Base-by-base conservation (phyloP, 2,113 vertebrate species). In the Ceuthmochares aereus region DNA sequence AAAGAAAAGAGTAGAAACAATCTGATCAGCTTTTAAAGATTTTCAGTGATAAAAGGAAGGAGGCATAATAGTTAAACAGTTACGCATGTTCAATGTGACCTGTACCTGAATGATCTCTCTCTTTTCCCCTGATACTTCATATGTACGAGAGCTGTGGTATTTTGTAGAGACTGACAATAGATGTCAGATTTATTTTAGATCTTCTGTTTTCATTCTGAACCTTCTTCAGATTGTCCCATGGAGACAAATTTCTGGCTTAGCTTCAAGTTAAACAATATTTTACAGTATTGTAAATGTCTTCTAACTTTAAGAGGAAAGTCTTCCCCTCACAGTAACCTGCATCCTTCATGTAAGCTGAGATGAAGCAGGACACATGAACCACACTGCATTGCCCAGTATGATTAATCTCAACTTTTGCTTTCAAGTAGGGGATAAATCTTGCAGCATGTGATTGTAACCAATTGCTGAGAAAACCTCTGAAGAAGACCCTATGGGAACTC, bases 371-470 rank as follows among this genome's bases (percentile, higher is more conserved):
- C 16, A 22, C 49, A 55, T 10, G 72, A 84, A 51, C 32, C 66
- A 42, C n/a, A 29, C 30, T 36, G 62, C 25, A 21, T 30, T 63
- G 67, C 75, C 83, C 59, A 67, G 37, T n/a, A 37, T 22, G 23
- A 85, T 91, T 94, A 80, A 80, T 86, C 62, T 67, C 82, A 88
- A 40, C 9, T 66, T 96, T 52, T 34, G 20, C 70, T 85, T 96
- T 95, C 36, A 56, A 56, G 54, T 6, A 79, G 67, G 63, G 62
- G 86, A 87, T 56, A 8, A 51, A 88, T 76, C 4, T 62, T 64
- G 20, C 56, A 88, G 27, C 26, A n/a, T 78, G 55, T 67, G 42
- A 25, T 68, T 92, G 69, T 68, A 67, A 93, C 32, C 55, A 10
- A 27, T 21, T 88, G 26, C 59, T 77, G 76, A 88, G 60, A 72